Evolutionary conservation across 2,888 invertebrate species (phyloP), one percentile per base, ranked within the genome.

Genomic region (Sminthurides aquaticus): DNA sequence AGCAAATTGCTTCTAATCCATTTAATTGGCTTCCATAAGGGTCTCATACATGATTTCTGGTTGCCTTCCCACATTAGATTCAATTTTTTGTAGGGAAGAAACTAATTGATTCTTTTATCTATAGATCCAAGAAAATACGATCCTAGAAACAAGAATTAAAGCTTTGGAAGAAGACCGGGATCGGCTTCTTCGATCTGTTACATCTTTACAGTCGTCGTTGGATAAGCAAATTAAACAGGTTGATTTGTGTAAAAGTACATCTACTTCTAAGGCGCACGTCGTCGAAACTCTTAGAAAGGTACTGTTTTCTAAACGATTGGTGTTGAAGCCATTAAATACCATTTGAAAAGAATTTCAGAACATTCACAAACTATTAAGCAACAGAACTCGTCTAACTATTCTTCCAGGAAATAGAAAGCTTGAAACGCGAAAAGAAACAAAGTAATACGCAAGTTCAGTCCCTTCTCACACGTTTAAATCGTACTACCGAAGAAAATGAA

Each of bases 401-500:
- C n/a, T 18, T 26, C 26, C 69, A 82, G 79, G 83, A 83, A 76
- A 73, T 82, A 54, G 83, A 84, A 1, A 76, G 77, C 54, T 66
- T 81, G 59, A 82, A 80, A 68, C 77, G 80, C 64, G 79, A 80
- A 54, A 76, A 82, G 62, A 83, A 83, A 75, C 79, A 77, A 65
- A 77, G 78, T 43, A 76, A 74, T 27, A 74, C 78, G 0, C 78
- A 77, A 60, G 76, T 78, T 48, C 78, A 79, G 58, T 79, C 79
- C 24, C 77, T 78, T 1, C 83, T 84, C 72, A 78, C 81, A 3
- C 76, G 81, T 60, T 74, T 83, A 27, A 81, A 81, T 71, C 77
- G 82, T 69, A 79, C 80, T 1, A 70, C 79, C 22, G 83, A 83
- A 72, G 84, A 84, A 69, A 79, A 78, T 60, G 82, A 83, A 57